A percentile compares a stretch with the other conserved stretches of the same genome.
phyloP scores from a whole-genome alignment of 1,140 invertebrate genomes.

The Capitella teleta region DNA sequence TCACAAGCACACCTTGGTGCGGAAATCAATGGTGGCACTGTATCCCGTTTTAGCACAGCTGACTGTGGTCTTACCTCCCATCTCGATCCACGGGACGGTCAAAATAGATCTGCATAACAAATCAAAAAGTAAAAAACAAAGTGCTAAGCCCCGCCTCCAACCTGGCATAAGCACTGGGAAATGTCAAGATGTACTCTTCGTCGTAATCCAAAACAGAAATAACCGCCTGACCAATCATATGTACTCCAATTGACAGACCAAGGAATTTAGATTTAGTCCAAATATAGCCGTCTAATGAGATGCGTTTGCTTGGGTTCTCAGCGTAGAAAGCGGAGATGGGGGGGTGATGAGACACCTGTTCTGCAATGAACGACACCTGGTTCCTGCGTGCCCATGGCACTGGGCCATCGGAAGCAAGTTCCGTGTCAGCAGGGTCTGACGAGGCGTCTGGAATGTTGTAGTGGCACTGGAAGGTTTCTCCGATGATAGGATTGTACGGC shows the following conservation, averaged over 20 bases:
- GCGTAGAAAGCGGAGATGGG: constrained; percentile 49
- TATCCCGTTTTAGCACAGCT: constrained; percentile 47
- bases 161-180: constrained; percentile 48
- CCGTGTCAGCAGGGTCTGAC: too few relatives aligned
- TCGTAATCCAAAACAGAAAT: constrained; percentile 44
- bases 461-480: constrained; percentile 41
- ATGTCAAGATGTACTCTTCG: constrained; percentile 46
- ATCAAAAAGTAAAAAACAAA: too few relatives aligned
- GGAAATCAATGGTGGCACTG: constrained; percentile 44
- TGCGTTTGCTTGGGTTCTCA: constrained; percentile 41
- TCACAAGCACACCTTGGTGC: constrained; percentile 38
- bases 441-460: constrained; percentile 36
- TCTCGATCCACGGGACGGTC: constrained; percentile 47
- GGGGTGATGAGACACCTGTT: constrained; percentile 44
- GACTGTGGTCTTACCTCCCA: constrained; percentile 43
- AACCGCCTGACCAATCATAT: constrained; percentile 46
- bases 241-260: constrained; percentile 47
- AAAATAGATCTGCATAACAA: constrained; percentile 42
- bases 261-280: constrained; percentile 51
- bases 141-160: too few relatives aligned
- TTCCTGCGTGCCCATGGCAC: constrained; percentile 34
- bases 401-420: constrained; percentile 37
- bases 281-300: constrained; percentile 46
- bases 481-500: constrained; percentile 44
- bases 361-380: constrained; percentile 38